Evolutionary conservation across 1,140 invertebrate genomes (phyloP), one percentile per base, ranked within the genome.

Genomic region (Atta cephalotes): DNA sequence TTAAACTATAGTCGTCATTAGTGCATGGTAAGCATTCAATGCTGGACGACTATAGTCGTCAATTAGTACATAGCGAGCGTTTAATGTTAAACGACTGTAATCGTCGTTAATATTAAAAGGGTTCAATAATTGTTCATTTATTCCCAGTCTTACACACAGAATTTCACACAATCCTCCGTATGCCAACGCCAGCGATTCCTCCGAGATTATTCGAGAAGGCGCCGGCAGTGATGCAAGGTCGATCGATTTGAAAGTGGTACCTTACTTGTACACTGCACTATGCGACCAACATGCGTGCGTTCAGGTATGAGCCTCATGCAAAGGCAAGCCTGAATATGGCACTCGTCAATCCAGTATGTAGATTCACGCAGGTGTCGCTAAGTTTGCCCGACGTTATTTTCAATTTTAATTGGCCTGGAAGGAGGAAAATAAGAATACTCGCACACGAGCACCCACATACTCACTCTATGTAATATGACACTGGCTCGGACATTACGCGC

Each of bases 321-420:
- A 90, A 82, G 88, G 49, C 89, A 82, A 70, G 76, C 60, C 63
- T 90, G 62, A 79, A 87, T 76, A 68, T 45, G 78, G 82, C 88
- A 89, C 91, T 88, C 87, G 92, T 88, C 87, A 89, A 92, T 92
- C 89, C 90, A 88, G 92, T 93, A 93, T 92, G 92, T 92, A 94
- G 91, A 93, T 93, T 93, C 88, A 90, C 87, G 89, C 92, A 93
- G 91, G 89, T 94, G 92, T 92, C 92, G 90, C 79, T 85, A 79
- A 82, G 76, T 85, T 85, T 65, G 35, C 60, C 58, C 28, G 76
- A 79, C 62, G 88, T 91, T 92, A 91, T 93, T 92, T 89, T 91
- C 88, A 91, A 90, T 92, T 92, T 91, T 92, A 93, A 93, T 93
- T 88, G 87, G 39, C 65, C 70, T 82, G 81, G 53, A 62, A 72